phyloP scores from a whole-genome alignment of 2,888 invertebrate genomes.

The Pachydiplax longipennis region DNA sequence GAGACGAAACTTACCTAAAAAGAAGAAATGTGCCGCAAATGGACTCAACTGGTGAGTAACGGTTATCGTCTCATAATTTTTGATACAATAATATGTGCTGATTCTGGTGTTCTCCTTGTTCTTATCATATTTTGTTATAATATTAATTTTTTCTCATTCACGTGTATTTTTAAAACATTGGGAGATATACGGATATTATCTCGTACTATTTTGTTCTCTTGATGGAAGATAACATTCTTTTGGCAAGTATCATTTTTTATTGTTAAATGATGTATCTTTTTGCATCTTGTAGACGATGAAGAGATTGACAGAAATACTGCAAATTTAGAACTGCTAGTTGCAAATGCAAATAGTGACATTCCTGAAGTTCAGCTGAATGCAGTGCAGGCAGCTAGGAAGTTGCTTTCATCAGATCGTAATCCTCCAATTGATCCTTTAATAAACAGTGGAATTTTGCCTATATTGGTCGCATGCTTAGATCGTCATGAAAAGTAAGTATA shows the following conservation, averaged over 20 bases:
- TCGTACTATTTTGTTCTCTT: too few relatives aligned
- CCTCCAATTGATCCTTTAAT: slow-evolving; percentile 98
- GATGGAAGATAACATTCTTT: too few relatives aligned
- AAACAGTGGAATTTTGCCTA: slow-evolving; percentile 91
- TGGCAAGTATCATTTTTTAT: too few relatives aligned
- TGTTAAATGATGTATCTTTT: too few relatives aligned
- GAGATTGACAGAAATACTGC: slow-evolving; percentile 75
- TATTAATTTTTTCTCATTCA: too few relatives aligned
- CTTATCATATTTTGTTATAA: too few relatives aligned
- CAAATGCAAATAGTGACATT: slow-evolving; percentile 82
- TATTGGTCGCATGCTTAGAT: slow-evolving; percentile 88
- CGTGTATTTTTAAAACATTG: too few relatives aligned
- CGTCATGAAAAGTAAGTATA: slow-evolving; percentile 73
- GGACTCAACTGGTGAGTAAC: slow-evolving; percentile 73
- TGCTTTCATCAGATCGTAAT: slow-evolving; percentile 96
- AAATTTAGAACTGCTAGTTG: slow-evolving; percentile 83
- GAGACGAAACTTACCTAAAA: slow-evolving; percentile 96
- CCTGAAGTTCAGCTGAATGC: slow-evolving; percentile 86
- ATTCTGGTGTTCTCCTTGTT: too few relatives aligned
- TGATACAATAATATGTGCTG: too few relatives aligned
- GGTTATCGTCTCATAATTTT: neutral
- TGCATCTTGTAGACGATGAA: slow-evolving; percentile 70
- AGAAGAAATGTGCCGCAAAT: slow-evolving; percentile 91
- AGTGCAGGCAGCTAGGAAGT: slow-evolving; percentile 93
- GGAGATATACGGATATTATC: too few relatives aligned